Conservation (phyloP, 2,797 vertebrate genomes). For the Pseudochirops cupreus region DNA sequence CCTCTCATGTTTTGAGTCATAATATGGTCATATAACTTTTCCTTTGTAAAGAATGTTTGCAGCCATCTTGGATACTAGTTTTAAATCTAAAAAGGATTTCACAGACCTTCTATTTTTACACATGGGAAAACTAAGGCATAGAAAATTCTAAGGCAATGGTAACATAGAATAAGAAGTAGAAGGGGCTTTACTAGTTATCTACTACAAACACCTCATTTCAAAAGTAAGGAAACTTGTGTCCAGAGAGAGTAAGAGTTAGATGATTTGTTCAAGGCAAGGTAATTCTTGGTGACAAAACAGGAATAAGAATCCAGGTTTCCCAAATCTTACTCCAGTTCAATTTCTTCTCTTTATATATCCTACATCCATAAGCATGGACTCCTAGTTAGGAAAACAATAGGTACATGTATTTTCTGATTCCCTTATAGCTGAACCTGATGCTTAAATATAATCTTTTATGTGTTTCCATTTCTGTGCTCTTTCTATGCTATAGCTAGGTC, state of each 20-base stretch:
- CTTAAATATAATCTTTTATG: neutral
- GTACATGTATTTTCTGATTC: neutral
- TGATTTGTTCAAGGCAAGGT: neutral
- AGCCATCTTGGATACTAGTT: neutral
- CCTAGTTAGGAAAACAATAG: neutral
- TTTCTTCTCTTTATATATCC: neutral
- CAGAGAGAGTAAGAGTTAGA: neutral
- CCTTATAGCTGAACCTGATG: neutral
- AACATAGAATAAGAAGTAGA: neutral
- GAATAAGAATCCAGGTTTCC: neutral
- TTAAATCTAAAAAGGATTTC: neutral
- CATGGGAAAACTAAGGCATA: neutral
- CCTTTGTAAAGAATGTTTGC: neutral
- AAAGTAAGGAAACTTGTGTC: neutral
- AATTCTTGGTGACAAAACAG: neutral
- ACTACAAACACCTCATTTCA: neutral
- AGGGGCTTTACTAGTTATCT: neutral
- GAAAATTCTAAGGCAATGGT: neutral
- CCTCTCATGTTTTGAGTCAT: neutral
- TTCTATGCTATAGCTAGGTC: neutral
- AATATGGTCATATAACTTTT: neutral
- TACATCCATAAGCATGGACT: neutral
- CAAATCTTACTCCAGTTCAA: neutral
- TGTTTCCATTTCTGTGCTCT: neutral
- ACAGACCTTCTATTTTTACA: neutral